phyloP scores from a whole-genome alignment of 2,888 invertebrate genomes.

The Therioaphis trifolii region DNA sequence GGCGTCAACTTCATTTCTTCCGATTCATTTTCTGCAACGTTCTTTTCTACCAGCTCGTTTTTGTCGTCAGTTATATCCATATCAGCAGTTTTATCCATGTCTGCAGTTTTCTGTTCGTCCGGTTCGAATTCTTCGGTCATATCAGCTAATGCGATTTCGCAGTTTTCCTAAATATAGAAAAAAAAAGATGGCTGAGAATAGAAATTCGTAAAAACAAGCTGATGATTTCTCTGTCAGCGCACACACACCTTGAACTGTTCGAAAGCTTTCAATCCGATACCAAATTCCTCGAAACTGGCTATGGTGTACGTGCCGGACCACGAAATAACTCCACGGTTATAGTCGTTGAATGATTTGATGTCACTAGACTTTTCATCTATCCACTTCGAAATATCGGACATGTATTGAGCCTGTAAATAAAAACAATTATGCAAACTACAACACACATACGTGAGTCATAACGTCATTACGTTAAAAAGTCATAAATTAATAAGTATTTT shows the following conservation, averaged over 20 bases:
- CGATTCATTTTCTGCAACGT: background rate
- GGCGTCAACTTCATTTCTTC: background rate
- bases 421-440: too few species aligned
- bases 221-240: too few species aligned
- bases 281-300: conserved; percentile 64
- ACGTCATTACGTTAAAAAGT: too few species aligned
- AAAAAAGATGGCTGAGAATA: too few species aligned
- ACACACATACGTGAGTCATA: too few species aligned
- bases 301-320: conserved; percentile 63
- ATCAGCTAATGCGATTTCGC: background rate
- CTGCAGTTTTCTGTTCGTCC: background rate
- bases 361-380: conserved; percentile 55
- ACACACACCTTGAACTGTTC: conserved; percentile 64
- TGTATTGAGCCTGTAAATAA: conserved; percentile 34
- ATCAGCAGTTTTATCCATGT: background rate
- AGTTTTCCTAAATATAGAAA: conserved; percentile 4
- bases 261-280: conserved; percentile 63
- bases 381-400: conserved; percentile 51
- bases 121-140: background rate
- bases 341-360: conserved; percentile 53
- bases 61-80: background rate
- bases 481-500: too few species aligned
- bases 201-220: too few species aligned
- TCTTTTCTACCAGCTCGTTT: background rate
- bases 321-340: conserved; percentile 59